Conservation (phyloP, 2,888 invertebrate species). For the Agapostemon virescens region DNA sequence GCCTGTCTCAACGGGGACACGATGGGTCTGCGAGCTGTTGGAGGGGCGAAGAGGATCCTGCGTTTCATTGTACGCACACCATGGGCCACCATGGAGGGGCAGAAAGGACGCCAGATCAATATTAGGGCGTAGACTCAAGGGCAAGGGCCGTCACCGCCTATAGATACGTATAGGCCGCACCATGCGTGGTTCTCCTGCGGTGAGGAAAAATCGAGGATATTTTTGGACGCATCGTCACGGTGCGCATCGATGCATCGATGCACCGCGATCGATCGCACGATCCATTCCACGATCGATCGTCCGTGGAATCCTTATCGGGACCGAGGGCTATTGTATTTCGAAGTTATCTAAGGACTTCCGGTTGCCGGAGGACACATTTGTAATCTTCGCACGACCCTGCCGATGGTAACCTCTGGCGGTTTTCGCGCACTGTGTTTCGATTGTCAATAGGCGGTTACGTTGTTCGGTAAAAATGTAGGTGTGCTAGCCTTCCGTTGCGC, state of each 20-base stretch:
- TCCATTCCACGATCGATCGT: constrained; percentile 37
- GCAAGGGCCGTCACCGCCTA: constrained; percentile 70
- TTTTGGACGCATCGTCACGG: constrained; percentile 18
- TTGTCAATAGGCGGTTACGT: neutral
- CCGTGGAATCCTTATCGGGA: constrained; percentile 53
- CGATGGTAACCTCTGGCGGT: constrained; percentile 1
- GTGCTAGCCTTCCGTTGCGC: neutral
- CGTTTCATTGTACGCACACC: constrained; percentile 68
- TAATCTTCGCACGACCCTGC: constrained; percentile 28
- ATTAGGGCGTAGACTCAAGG: constrained; percentile 78
- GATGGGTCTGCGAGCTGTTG: constrained; percentile 51
- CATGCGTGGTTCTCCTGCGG: neutral
- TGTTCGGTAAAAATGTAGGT: neutral
- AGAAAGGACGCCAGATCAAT: constrained; percentile 75
- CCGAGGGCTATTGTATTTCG: constrained; percentile 43
- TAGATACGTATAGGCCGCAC: neutral
- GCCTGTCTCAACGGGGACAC: constrained; percentile 58
- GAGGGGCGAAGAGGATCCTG: constrained; percentile 55
- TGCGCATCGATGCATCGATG: constrained; percentile 34
- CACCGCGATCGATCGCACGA: neutral
- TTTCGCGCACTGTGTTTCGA: constrained; percentile 18
- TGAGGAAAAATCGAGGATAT: constrained; percentile 32
- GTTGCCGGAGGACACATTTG: constrained; percentile 34
- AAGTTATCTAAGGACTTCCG: constrained; percentile 45
- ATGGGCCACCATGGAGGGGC: constrained; percentile 65